Percentiles rank a stretch among this genome's conserved stretches.
Evolutionary conservation across 2,797 vertebrate species (phyloP).

Genomic region (Myotis vivesi): DNA sequence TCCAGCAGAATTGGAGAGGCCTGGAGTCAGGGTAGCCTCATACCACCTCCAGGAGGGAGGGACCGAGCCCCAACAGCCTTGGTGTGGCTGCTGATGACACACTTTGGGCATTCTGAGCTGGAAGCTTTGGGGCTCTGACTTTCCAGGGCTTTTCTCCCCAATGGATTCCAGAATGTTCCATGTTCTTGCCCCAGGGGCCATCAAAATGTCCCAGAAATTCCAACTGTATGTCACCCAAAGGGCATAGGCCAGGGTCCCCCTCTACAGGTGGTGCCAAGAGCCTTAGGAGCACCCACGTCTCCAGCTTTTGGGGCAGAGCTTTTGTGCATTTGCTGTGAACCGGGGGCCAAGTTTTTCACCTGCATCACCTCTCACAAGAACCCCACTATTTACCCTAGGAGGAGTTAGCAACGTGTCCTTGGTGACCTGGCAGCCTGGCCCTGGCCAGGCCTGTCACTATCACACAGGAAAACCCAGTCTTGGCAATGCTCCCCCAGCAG

Average conservation of each 20-base stretch:
- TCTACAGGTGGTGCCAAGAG: accelerated
- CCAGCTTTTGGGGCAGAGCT: background rate
- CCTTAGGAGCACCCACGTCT: no score
- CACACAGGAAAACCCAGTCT: accelerated
- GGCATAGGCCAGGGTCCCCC: background rate
- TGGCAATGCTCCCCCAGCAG: background rate
- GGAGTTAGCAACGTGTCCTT: accelerated
- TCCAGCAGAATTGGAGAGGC: accelerated
- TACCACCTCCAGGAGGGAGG: background rate
- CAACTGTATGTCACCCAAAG: background rate
- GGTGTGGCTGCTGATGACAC: background rate
- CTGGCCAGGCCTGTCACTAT: accelerated
- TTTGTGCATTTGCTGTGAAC: accelerated
- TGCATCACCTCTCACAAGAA: background rate
- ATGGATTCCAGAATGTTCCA: background rate
- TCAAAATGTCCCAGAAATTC: background rate
- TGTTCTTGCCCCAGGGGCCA: background rate
- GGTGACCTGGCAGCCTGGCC: background rate
- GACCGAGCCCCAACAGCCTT: background rate
- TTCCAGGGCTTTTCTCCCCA: background rate
- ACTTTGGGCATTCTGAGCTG: background rate
- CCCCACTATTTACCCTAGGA: background rate
- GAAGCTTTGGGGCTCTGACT: background rate
- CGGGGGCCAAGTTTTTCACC: background rate
- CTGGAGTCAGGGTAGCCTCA: background rate